Conservation (phyloP, 2,888 invertebrate genomes). For the Torymus aiolomorphi region DNA sequence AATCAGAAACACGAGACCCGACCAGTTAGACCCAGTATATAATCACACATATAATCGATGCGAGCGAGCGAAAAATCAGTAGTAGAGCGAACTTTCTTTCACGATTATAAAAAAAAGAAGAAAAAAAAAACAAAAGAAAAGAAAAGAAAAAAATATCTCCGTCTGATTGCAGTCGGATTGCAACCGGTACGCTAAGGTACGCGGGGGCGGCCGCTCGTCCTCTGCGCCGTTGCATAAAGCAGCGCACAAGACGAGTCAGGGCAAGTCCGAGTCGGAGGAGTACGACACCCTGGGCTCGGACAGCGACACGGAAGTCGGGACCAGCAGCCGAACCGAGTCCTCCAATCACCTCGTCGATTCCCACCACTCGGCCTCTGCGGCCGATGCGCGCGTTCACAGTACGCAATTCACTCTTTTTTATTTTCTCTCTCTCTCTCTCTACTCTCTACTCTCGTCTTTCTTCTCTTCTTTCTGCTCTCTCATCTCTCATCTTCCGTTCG, state of each 20-base stretch:
- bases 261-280: slow-evolving; percentile 96
- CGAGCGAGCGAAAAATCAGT: no score
- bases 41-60: no score
- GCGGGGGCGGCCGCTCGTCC: slow-evolving; percentile 75
- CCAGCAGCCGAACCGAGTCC: slow-evolving; percentile 77
- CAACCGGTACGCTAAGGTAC: slow-evolving; percentile 76
- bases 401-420: slow-evolving; percentile 63
- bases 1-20: background rate
- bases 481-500: background rate
- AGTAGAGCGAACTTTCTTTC: no score
- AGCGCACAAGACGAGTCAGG: slow-evolving; percentile 88
- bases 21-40: no score
- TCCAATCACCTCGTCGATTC: slow-evolving; percentile 77
- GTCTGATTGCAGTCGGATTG: slow-evolving; percentile 76
- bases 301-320: slow-evolving; percentile 86
- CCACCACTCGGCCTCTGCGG: slow-evolving; percentile 74
- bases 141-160: slow-evolving; percentile 64
- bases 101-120: background rate
- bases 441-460: slow-evolving; percentile 8
- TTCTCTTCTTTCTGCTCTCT: background rate
- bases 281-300: slow-evolving; percentile 90
- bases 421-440: slow-evolving; percentile 26
- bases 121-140: slow-evolving; percentile 55
- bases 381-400: slow-evolving; percentile 75
- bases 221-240: slow-evolving; percentile 75